A percentile compares a stretch with the other conserved stretches of the same genome.
Evolutionary conservation across 2,888 invertebrate species (phyloP).

Genomic region (Gisinianus flammeolus): DNA sequence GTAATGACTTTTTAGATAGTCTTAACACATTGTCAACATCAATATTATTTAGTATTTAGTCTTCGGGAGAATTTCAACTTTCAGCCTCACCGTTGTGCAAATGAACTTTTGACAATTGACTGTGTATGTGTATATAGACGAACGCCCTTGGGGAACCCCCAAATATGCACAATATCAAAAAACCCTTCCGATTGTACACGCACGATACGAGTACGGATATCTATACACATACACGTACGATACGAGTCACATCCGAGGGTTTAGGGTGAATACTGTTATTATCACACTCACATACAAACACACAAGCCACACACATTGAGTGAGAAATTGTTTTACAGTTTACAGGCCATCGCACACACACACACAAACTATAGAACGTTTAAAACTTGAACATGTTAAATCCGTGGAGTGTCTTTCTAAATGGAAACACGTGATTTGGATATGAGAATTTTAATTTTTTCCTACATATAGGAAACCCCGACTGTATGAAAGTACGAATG

Average conservation of each 20-base stretch:
- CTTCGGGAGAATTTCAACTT: not conserved
- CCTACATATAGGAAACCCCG: too few species aligned
- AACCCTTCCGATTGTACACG: too few species aligned
- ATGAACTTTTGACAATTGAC: not conserved
- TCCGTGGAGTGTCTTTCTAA: too few species aligned
- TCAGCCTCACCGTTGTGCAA: not conserved
- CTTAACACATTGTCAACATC: not conserved
- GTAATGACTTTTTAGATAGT: not conserved
- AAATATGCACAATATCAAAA: not conserved
- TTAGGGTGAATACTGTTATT: too few species aligned
- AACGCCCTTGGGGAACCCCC: not conserved
- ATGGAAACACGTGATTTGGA: too few species aligned
- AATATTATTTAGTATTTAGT: not conserved
- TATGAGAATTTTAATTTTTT: too few species aligned
- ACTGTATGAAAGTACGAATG: too few species aligned
- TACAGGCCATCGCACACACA: not conserved
- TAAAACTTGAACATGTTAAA: too few species aligned
- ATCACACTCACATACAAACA: too few species aligned
- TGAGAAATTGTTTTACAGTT: not conserved
- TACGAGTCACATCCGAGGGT: not conserved
- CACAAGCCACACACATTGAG: not conserved
- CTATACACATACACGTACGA: not conserved
- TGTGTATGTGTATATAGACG: too few species aligned
- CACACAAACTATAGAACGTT: too few species aligned
- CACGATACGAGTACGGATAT: not conserved